phyloP scores from a whole-genome alignment of 35 echinoderm and acorn worm species.

The Apostichopus californicus region DNA sequence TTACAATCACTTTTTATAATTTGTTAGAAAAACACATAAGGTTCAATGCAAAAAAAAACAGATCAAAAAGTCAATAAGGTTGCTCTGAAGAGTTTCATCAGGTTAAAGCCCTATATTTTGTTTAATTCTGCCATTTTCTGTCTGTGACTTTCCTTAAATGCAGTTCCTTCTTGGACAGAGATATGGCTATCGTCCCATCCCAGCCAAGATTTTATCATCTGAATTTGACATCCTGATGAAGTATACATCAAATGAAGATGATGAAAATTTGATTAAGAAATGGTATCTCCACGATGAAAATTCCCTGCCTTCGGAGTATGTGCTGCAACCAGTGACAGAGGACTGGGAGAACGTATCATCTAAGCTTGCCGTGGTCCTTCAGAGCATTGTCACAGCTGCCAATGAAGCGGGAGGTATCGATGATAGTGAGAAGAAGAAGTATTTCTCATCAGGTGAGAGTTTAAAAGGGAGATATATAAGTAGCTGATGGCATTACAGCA shows the following conservation, averaged over 20 bases:
- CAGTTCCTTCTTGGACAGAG: slow-evolving; percentile 91
- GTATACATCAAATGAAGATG: slow-evolving; percentile 30
- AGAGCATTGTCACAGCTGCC: slow-evolving; percentile 55
- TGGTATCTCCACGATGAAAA: slow-evolving; percentile 78
- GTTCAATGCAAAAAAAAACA: too few species aligned
- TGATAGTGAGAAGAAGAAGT: slow-evolving; percentile 56
- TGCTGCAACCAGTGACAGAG: slow-evolving; percentile 78
- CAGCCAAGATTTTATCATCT: slow-evolving; percentile 65
- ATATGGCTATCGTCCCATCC: slow-evolving; percentile 90
- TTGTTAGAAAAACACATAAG: too few species aligned
- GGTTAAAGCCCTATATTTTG: too few species aligned
- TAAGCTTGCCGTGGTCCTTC: slow-evolving; percentile 55
- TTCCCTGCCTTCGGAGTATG: slow-evolving; percentile 69
- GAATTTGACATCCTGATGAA: slow-evolving; percentile 68
- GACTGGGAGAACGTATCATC: slow-evolving; percentile 70
- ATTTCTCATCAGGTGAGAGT: slow-evolving; percentile 84
- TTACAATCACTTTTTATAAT: too few species aligned
- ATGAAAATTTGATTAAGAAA: slow-evolving; percentile 24
- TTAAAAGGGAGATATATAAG: background rate
- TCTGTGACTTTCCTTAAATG: background rate
- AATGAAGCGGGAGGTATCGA: slow-evolving; percentile 52
- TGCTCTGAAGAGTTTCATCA: too few species aligned
- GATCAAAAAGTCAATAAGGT: too few species aligned
- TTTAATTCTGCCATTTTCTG: too few species aligned
- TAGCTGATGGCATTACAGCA: too few species aligned